phyloP scores from a whole-genome alignment of 2,888 invertebrate species.

The Rhopalosiphum nymphaeae region DNA sequence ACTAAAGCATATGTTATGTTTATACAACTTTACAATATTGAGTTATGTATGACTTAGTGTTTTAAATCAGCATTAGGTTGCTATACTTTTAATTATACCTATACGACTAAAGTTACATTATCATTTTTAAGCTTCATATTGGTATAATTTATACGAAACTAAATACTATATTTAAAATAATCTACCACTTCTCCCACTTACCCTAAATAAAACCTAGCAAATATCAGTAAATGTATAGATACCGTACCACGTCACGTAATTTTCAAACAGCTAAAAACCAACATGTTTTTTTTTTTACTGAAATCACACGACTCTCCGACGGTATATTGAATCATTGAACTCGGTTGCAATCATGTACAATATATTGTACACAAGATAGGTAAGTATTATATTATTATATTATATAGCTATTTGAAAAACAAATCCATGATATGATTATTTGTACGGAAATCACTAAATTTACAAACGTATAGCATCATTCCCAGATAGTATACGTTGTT shows the following conservation, averaged over 20 bases:
- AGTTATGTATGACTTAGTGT: not conserved
- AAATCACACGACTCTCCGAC: not conserved
- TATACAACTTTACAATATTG: not conserved
- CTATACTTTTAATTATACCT: not conserved
- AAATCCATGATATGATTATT: slow-evolving; percentile 30
- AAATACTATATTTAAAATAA: not conserved
- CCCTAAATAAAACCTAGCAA: not conserved
- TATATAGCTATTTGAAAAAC: not conserved
- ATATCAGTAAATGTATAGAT: not conserved
- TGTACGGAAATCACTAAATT: slow-evolving; percentile 43
- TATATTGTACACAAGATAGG: not conserved
- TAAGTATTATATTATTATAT: not conserved
- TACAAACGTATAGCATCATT: not conserved
- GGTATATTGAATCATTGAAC: not conserved
- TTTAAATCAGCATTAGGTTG: not conserved
- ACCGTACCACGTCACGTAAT: too few relatives aligned
- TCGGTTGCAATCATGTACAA: not conserved
- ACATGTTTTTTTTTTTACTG: not conserved
- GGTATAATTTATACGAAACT: not conserved
- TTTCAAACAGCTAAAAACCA: not conserved
- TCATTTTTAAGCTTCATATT: not conserved
- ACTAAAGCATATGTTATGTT: not conserved
- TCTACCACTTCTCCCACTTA: not conserved
- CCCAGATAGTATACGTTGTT: not conserved
- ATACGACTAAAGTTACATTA: not conserved